Evolutionary conservation across 2,888 invertebrate species (phyloP), one percentile per base, ranked within the genome.

Genomic region (Ophraella communa): DNA sequence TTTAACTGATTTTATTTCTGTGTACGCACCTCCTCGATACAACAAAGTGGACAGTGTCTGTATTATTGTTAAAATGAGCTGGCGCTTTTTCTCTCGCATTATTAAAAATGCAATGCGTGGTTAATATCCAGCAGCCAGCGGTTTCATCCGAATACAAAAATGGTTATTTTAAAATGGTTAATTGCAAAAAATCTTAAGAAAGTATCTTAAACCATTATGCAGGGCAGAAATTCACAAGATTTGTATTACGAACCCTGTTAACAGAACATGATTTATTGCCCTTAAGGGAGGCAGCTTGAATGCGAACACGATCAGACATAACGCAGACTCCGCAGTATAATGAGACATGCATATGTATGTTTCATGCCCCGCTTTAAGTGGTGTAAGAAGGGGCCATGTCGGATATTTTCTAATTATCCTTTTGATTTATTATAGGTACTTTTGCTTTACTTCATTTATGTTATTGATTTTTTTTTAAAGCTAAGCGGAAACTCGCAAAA

Each of bases 341-440:
- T 80, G 79, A 80, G 80, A 80, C 79, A 79, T 79, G 78, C 78
- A 79, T 79, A 80, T 80, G 77, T 77, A 80, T 80, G 76, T 71
- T 71, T 73, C 73, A 74, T 75, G 75, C 69, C 69, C 73, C 74
- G 73, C 73, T 78, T 78, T 76, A 76, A 78, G 78, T 78, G 76
- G 68, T 59, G 62, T 70, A 77, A 79, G 77, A 77, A 77, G 77
- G 77, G 76, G 72, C 75, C 71, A 76, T 75, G 78, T 73, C 74
- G 70, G 74, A 71, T 60, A 53, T 72, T 67, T 66, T 73, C 75
- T 76, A 77, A 76, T 77, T 77, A 76, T 74, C 73, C 71, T 58
- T n/a, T 66, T 74, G 76, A 77, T 77, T 76, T 76, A 77, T 73
- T 49, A 54, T 58, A n/a, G n/a, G n/a, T n/a, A 59, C 65, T 66